Percentiles rank a stretch among this genome's conserved stretches.
These are phyloP conservation scores for Anguilla rostrata DNA, from an alignment of 2,113 vertebrate genomes.

Conservation along the genomic window DNA sequence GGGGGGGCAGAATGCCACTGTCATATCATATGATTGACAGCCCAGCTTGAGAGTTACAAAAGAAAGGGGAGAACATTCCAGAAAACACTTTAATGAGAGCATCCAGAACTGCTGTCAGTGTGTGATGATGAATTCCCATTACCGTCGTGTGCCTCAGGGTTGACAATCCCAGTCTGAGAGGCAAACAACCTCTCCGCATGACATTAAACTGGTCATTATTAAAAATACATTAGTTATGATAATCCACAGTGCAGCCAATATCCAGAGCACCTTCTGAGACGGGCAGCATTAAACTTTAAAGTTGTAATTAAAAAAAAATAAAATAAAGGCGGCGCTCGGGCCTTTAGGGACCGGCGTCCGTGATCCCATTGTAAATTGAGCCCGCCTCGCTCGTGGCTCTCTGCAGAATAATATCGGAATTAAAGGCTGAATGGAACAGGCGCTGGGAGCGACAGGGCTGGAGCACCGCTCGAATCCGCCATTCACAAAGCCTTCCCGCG, in stretches of 20 bases:
- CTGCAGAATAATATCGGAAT: neutral
- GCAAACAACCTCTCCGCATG: neutral
- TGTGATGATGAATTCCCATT: neutral
- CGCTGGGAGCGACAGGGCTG: neutral
- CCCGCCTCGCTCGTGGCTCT: neutral
- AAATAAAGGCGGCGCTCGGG: neutral
- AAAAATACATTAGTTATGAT: constrained; percentile 10
- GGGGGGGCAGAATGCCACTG: neutral
- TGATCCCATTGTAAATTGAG: constrained; percentile 3
- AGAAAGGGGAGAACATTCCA: neutral
- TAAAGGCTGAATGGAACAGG: neutral
- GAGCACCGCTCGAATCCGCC: neutral
- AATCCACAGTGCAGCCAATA: constrained; percentile 1
- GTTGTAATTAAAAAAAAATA: constrained; percentile 6
- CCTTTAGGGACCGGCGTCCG: neutral
- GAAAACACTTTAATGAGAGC: neutral
- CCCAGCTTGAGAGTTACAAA: neutral
- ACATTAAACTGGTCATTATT: constrained; percentile 7
- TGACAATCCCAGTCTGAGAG: neutral
- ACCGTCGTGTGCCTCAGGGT: neutral
- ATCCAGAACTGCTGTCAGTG: neutral
- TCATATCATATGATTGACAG: neutral
- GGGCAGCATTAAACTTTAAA: constrained; percentile 3
- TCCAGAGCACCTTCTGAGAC: neutral
- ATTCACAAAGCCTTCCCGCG: neutral